phyloP scores from a whole-genome alignment of 2,888 invertebrate genomes.

The Ephialtes manifestator region DNA sequence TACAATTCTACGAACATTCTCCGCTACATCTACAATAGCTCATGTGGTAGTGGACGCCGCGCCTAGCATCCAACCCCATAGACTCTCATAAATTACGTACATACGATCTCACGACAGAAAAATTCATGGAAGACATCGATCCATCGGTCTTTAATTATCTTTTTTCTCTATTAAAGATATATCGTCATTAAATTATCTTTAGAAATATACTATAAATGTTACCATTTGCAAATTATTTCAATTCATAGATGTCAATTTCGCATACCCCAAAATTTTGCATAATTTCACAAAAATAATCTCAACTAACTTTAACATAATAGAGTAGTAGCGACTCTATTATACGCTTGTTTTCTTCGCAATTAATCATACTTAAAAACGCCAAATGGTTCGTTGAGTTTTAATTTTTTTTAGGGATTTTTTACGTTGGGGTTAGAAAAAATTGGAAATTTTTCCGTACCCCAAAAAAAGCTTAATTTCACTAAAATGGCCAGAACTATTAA shows the following conservation, averaged over 20 bases:
- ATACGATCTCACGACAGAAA: slow-evolving; percentile 5
- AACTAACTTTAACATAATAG: too few species aligned
- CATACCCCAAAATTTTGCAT: too few species aligned
- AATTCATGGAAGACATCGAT: slow-evolving; percentile 32
- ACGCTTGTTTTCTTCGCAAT: too few species aligned
- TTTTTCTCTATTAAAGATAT: not conserved
- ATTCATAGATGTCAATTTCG: not conserved
- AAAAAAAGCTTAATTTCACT: too few species aligned
- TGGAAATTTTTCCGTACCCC: too few species aligned
- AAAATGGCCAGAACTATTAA: not conserved
- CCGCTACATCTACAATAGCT: not conserved
- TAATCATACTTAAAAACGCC: too few species aligned
- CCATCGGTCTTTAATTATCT: slow-evolving; percentile 33
- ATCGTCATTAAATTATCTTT: not conserved
- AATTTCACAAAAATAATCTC: not conserved
- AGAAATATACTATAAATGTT: not conserved
- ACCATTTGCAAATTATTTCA: not conserved
- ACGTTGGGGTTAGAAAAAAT: too few species aligned
- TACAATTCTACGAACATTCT: slow-evolving; percentile 25
- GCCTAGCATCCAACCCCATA: slow-evolving; percentile 65
- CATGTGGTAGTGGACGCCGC: slow-evolving; percentile 2
- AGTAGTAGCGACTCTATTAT: too few species aligned
- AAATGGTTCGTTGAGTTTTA: too few species aligned
- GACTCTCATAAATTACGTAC: slow-evolving; percentile 75
- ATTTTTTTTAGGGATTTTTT: too few species aligned